Conservation (phyloP, 2,888 invertebrate species). For the Cephus rjabovi region DNA sequence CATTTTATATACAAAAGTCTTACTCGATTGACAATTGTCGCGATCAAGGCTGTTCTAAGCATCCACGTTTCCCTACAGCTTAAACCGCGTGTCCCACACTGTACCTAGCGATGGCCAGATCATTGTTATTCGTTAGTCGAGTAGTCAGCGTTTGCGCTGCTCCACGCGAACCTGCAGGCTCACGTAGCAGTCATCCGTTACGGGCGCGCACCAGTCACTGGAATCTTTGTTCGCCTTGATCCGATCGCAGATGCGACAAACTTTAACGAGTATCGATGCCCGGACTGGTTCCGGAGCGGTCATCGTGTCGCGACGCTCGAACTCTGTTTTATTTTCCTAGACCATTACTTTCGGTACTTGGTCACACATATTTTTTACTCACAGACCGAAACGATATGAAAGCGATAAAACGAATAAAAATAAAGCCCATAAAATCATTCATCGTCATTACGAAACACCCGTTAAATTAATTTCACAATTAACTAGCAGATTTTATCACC, state of each 20-base stretch:
- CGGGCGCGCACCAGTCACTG: conserved; percentile 33
- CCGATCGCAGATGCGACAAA: conserved; percentile 49
- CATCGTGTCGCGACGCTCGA: conserved; percentile 21
- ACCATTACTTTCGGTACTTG: neutral
- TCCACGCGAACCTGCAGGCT: conserved; percentile 42
- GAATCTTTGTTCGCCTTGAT: conserved; percentile 48
- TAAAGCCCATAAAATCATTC: neutral
- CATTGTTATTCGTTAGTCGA: conserved; percentile 26
- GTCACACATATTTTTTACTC: neutral
- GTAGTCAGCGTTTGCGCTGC: conserved; percentile 19
- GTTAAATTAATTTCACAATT: neutral
- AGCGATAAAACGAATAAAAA: neutral
- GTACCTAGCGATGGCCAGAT: conserved; percentile 23
- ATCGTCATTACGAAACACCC: neutral
- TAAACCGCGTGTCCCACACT: conserved; percentile 26
- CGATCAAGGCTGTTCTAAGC: neutral
- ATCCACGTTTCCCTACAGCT: conserved; percentile 20
- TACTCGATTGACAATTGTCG: neutral
- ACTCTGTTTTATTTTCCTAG: neutral
- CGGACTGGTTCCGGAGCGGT: conserved; percentile 37
- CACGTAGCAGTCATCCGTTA: conserved; percentile 58
- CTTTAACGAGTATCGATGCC: conserved; percentile 59
- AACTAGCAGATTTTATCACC: neutral
- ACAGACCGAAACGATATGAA: neutral
- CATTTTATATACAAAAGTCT: neutral